phyloP scores from a whole-genome alignment of 2,888 invertebrate species.

The Suillia variegata region DNA sequence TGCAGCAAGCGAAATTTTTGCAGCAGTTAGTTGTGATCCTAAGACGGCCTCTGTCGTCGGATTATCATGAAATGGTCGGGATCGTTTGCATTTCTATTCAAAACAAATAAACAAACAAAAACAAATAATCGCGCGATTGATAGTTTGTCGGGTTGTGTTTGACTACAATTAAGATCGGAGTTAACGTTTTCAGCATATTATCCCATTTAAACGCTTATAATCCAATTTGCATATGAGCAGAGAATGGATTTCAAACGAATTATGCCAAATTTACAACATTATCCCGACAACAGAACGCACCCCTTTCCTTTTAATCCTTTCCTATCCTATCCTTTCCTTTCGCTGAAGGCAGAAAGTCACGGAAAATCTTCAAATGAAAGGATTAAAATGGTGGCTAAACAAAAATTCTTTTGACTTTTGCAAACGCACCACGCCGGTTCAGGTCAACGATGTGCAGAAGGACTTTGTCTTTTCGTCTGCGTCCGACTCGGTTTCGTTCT shows the following conservation, averaged over 20 bases:
- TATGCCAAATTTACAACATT: constrained; percentile 20
- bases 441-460: constrained; percentile 16
- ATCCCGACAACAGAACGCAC: constrained; percentile 30
- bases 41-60: constrained; percentile 22
- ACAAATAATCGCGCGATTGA: constrained; percentile 10
- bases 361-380: constrained; percentile 47
- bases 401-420: constrained; percentile 17
- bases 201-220: constrained; percentile 50
- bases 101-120: constrained; percentile 53
- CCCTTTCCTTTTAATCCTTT: constrained; percentile 19
- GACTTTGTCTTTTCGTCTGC: constrained; percentile 24
- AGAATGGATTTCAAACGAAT: constrained; percentile 15
- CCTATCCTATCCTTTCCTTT: constrained; percentile 16
- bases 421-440: background rate
- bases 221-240: constrained; percentile 38
- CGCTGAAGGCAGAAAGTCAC: constrained; percentile 39
- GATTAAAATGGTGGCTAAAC: constrained; percentile 32
- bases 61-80: constrained; percentile 10
- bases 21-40: too few relatives aligned
- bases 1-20: too few relatives aligned
- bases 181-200: constrained; percentile 45
- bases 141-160: too few relatives aligned
- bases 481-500: background rate
- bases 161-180: constrained; percentile 30
- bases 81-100: constrained; percentile 42